Conservation (phyloP, 2,797 vertebrate species). For the Botia almorhae region DNA sequence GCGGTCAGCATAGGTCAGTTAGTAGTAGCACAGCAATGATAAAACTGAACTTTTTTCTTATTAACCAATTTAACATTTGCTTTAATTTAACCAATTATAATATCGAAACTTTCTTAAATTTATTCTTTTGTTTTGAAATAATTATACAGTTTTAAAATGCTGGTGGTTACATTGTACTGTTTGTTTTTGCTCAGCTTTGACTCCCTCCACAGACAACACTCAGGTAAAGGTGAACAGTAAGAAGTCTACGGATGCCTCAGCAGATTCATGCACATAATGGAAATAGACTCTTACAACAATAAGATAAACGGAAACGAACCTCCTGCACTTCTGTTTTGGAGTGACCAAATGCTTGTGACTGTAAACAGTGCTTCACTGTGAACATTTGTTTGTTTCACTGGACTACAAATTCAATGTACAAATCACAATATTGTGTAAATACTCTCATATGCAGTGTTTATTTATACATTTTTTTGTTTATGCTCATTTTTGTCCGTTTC, state of each 20-base stretch:
- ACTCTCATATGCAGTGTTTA: constrained; percentile 16
- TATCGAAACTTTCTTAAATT: background rate
- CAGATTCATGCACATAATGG: constrained; percentile 6
- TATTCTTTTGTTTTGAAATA: background rate
- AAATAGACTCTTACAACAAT: constrained; percentile 29
- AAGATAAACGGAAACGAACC: background rate
- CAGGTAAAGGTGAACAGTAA: constrained; percentile 16
- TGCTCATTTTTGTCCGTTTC: constrained; percentile 1
- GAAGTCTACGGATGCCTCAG: constrained; percentile 9
- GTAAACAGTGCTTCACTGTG: background rate
- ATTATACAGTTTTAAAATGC: background rate
- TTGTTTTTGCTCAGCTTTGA: constrained; percentile 19
- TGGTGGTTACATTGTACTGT: background rate
- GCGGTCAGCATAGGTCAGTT: constrained; percentile 73
- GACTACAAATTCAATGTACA: constrained; percentile 17
- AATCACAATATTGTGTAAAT: constrained; percentile 10
- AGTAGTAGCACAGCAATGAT: background rate
- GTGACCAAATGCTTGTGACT: background rate
- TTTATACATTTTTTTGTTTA: background rate
- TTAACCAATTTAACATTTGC: background rate
- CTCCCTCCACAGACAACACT: constrained; percentile 2
- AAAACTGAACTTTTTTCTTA: too few relatives aligned
- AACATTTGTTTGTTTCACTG: background rate
- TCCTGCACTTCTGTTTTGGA: background rate
- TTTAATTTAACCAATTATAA: background rate